Evolutionary conservation across 2,797 vertebrate genomes (phyloP).

Genomic region (Danio aesculapii): DNA sequence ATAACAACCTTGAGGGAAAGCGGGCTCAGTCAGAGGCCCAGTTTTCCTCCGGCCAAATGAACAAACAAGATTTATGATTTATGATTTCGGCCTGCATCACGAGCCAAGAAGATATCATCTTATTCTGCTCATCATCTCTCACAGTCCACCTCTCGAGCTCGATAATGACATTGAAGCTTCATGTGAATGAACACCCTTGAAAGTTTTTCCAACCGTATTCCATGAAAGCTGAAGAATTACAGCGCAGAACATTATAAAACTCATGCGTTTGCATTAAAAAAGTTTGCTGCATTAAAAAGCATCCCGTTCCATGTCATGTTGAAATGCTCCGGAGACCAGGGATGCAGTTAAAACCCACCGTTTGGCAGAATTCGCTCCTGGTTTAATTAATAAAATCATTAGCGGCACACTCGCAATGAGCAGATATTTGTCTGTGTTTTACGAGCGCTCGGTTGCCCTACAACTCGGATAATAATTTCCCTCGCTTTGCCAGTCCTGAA

Average conservation of each 20-base stretch:
- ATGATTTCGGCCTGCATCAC: background rate
- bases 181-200: slow-evolving; percentile 20
- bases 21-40: background rate
- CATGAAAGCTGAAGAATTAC: slow-evolving; percentile 39
- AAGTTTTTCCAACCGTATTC: background rate
- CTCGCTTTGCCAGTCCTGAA: slow-evolving; percentile 71
- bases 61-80: background rate
- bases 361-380: slow-evolving; percentile 38
- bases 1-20: background rate
- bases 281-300: slow-evolving; percentile 22
- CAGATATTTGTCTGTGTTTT: slow-evolving; percentile 60
- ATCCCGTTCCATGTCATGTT: slow-evolving; percentile 17
- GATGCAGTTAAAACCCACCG: slow-evolving; percentile 30
- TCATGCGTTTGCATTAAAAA: slow-evolving; percentile 38
- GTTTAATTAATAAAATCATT: slow-evolving; percentile 57
- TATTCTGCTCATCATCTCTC: slow-evolving; percentile 14
- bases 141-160: slow-evolving; percentile 26
- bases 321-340: slow-evolving; percentile 43
- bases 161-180: slow-evolving; percentile 55
- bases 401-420: slow-evolving; percentile 53
- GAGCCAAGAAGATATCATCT: background rate
- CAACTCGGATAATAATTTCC: slow-evolving; percentile 63
- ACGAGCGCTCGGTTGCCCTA: slow-evolving; percentile 50
- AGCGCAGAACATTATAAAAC: slow-evolving; percentile 38
- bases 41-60: background rate